Evolutionary conservation across 37 sponge, comb jelly and placozoan species (phyloP).

Genomic region (Ephydatia muelleri): DNA sequence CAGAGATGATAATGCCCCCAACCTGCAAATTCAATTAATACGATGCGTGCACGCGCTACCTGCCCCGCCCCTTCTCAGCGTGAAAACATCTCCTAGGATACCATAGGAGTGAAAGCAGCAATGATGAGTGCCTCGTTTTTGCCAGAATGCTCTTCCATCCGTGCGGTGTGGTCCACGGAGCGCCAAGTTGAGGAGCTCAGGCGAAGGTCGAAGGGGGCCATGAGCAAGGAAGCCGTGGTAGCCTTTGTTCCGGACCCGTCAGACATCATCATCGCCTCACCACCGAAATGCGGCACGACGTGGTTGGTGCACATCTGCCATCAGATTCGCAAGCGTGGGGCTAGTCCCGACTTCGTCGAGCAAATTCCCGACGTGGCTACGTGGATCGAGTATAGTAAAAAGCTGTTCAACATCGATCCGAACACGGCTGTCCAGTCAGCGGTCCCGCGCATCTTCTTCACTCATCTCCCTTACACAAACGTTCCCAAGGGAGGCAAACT

Average conservation of each 20-base stretch:
- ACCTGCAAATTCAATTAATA: too few species aligned
- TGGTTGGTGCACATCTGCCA: constrained; percentile 18
- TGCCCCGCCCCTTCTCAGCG: too few species aligned
- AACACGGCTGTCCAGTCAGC: constrained; percentile 4
- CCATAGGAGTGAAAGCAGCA: too few species aligned
- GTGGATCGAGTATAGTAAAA: not conserved
- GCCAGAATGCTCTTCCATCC: too few species aligned
- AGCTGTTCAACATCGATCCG: not conserved
- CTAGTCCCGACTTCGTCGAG: constrained; percentile 22
- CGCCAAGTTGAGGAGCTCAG: too few species aligned
- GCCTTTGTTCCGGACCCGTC: constrained; percentile 2
- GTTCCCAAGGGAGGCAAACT: constrained; percentile 20
- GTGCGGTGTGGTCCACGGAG: too few species aligned
- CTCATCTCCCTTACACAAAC: constrained; percentile 6
- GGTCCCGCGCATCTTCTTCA: constrained; percentile 10
- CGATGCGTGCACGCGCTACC: too few species aligned
- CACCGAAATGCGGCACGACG: constrained; percentile 20
- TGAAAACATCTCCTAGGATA: too few species aligned
- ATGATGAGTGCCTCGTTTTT: too few species aligned
- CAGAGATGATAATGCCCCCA: too few species aligned
- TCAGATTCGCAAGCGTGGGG: constrained; percentile 5
- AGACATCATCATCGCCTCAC: constrained; percentile 11
- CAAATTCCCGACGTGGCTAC: not conserved
- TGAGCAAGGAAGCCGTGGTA: too few species aligned
- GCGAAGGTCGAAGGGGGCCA: too few species aligned